Conservation (phyloP, 1,140 invertebrate genomes). For the Drosophila seguyi region DNA sequence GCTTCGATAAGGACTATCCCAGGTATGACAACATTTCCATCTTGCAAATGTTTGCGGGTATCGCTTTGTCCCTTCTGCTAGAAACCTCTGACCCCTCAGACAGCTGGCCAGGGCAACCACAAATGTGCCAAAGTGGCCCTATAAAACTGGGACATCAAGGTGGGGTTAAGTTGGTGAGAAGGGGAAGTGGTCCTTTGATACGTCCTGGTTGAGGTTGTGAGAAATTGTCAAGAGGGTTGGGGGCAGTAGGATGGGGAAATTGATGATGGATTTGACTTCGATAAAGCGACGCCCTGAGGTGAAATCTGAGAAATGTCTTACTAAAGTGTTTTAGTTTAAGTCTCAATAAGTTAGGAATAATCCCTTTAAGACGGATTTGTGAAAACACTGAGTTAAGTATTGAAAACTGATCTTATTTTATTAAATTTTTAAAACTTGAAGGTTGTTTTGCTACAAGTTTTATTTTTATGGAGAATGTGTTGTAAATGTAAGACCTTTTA, state of each 20-base stretch:
- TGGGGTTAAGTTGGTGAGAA: conserved; percentile 6
- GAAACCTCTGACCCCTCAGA: conserved; percentile 15
- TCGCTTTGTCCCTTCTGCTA: conserved; percentile 10
- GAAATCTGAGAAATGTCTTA: background rate
- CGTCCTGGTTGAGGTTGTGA: conserved; percentile 15
- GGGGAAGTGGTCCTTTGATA: conserved; percentile 32
- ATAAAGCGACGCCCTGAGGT: conserved; percentile 9
- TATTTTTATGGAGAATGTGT: too few relatives aligned
- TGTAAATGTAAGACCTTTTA: too few relatives aligned
- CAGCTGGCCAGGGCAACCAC: conserved; percentile 25
- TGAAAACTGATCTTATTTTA: too few relatives aligned
- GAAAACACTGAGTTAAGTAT: too few relatives aligned
- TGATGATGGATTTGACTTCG: conserved; percentile 29
- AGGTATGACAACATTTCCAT: conserved; percentile 35
- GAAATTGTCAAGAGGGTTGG: conserved; percentile 1
- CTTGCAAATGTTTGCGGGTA: conserved; percentile 41
- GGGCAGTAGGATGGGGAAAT: background rate
- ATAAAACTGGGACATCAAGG: conserved; percentile 17
- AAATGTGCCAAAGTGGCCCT: conserved; percentile 49
- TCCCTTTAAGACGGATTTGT: background rate
- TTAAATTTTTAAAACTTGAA: too few relatives aligned
- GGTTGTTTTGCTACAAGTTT: too few relatives aligned
- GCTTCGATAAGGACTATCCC: conserved; percentile 2
- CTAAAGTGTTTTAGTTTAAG: conserved; percentile 7
- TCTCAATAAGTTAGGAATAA: background rate